Conservation (phyloP, 2,888 invertebrate species). For the Neocrepidodera transversa region DNA sequence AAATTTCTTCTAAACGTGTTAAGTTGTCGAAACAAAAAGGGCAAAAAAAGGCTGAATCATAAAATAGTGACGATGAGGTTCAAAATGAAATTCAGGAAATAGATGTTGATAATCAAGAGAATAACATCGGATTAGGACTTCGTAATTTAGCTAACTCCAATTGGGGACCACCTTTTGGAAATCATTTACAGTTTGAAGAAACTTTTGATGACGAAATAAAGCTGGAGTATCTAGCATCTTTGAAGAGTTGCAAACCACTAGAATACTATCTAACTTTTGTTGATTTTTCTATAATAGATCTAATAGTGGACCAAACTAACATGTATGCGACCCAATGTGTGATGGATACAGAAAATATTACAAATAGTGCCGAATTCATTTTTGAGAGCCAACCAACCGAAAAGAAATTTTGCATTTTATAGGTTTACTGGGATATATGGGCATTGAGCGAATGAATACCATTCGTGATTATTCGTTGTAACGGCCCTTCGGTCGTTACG, state of each 20-base stretch:
- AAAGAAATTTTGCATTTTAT: background rate
- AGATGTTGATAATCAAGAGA: no score
- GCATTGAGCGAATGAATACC: slow-evolving; percentile 11
- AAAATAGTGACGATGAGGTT: no score
- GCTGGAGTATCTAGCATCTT: no score
- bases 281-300: background rate
- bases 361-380: background rate
- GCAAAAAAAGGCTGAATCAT: background rate
- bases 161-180: background rate
- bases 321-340: background rate
- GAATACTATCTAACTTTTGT: background rate
- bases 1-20: background rate
- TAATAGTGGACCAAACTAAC: background rate
- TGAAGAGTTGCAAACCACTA: background rate
- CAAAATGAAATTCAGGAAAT: no score
- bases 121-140: no score
- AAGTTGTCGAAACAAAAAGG: background rate
- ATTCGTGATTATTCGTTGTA: slow-evolving; percentile 33
- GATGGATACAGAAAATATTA: background rate
- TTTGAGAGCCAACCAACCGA: background rate
- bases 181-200: background rate
- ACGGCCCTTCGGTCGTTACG: no score
- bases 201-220: background rate
- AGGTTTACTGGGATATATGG: slow-evolving; percentile 30
- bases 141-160: no score